These are phyloP conservation scores for Ophion slaviceki DNA, from an alignment of 2,888 invertebrate genomes.

Conservation along the genomic window DNA sequence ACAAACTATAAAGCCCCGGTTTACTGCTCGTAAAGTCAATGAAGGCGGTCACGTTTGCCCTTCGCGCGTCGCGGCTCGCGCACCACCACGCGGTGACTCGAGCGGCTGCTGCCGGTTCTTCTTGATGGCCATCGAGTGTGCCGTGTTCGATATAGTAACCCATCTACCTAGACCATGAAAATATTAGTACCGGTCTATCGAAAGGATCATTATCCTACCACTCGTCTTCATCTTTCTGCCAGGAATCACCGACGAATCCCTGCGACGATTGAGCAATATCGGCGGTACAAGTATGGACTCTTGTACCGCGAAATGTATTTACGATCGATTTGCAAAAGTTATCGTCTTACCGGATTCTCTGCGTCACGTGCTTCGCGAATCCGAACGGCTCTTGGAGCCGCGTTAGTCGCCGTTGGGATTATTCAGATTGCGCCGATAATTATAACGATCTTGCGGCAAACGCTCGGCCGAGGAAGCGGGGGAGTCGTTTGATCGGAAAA, in stretches of 20 bases:
- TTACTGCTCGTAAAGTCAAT: slow-evolving; percentile 82
- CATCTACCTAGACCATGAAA: slow-evolving; percentile 61
- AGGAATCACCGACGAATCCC: slow-evolving; percentile 10
- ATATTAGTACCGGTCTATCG: slow-evolving; percentile 53
- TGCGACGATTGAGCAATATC: not conserved
- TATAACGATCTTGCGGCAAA: not conserved
- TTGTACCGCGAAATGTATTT: not conserved
- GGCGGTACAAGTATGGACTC: not conserved
- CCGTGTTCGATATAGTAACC: slow-evolving; percentile 57
- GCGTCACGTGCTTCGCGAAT: not conserved
- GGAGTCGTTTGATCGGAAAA: not conserved
- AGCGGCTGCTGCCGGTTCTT: slow-evolving; percentile 63
- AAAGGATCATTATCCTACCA: slow-evolving; percentile 24
- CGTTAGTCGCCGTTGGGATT: not conserved
- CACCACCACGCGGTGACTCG: slow-evolving; percentile 53
- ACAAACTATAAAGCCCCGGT: slow-evolving; percentile 80
- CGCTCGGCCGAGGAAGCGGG: not conserved
- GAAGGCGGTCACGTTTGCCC: slow-evolving; percentile 81
- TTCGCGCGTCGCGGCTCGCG: slow-evolving; percentile 74
- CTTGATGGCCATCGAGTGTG: slow-evolving; percentile 70
- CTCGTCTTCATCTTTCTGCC: slow-evolving; percentile 7
- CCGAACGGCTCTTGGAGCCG: not conserved
- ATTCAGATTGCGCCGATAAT: not conserved
- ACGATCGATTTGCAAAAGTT: not conserved
- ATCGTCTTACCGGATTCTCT: not conserved